Conservation (phyloP, 2,113 vertebrate genomes). For the Alethe castanea region DNA sequence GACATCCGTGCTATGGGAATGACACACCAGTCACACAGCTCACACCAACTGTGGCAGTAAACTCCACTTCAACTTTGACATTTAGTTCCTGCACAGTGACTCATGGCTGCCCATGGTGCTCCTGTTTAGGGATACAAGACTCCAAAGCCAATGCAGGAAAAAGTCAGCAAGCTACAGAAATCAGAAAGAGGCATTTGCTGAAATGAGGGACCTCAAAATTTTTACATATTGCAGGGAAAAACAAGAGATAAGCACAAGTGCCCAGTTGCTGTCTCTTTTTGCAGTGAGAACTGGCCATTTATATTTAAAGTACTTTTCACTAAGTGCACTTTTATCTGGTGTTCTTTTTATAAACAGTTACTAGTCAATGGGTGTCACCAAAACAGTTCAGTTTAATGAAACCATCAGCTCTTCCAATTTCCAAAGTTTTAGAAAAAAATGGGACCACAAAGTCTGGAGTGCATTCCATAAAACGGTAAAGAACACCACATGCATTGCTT, state of each 20-base stretch:
- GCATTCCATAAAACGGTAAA: not conserved
- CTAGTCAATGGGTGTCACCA: not conserved
- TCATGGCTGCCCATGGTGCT: conserved; percentile 19
- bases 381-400: not conserved
- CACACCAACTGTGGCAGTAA: conserved; percentile 50
- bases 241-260: not conserved
- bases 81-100: conserved; percentile 68
- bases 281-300: not conserved
- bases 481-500: not conserved
- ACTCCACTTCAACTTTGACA: conserved; percentile 74
- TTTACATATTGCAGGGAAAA: not conserved
- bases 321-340: not conserved
- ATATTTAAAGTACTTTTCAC: not conserved
- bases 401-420: not conserved
- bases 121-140: conserved; percentile 21
- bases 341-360: not conserved
- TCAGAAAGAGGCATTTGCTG: not conserved
- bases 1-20: conserved; percentile 30
- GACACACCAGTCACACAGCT: conserved; percentile 25
- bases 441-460: not conserved
- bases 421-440: not conserved
- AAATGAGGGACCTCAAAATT: not conserved
- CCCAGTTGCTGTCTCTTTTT: not conserved
- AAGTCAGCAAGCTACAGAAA: not conserved
- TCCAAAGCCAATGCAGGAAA: conserved; percentile 32